A percentile compares a stretch with the other conserved stretches of the same genome.
phyloP scores from a whole-genome alignment of 92 coral and sea anemone species.

The Zoanthus gigantus region DNA sequence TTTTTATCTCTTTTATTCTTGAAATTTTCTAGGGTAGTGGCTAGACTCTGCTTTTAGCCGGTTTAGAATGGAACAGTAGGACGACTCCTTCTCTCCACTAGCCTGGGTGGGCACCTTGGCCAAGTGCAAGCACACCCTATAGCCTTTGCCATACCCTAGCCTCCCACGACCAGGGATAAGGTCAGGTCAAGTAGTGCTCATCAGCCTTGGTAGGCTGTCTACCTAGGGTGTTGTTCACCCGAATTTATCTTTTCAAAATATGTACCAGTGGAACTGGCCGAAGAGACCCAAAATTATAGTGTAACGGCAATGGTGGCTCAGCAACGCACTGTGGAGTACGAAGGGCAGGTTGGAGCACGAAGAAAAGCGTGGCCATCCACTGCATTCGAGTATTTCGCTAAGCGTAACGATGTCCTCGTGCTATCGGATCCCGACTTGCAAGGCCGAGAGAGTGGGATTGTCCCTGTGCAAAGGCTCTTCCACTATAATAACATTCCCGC shows the following conservation, averaged over 20 bases:
- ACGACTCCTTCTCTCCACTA: too few species aligned
- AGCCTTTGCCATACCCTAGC: not conserved
- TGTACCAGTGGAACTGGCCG: conserved; percentile 5
- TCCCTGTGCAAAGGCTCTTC: not conserved
- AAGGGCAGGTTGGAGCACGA: not conserved
- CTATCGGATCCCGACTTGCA: not conserved
- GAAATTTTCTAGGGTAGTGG: too few species aligned
- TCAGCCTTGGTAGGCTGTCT: conserved; percentile 4
- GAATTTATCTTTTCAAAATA: not conserved
- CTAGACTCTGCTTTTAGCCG: too few species aligned
- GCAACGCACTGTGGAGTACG: not conserved
- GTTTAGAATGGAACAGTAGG: too few species aligned
- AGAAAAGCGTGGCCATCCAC: not conserved
- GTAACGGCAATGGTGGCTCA: conserved; percentile 18
- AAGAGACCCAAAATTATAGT: conserved; percentile 11
- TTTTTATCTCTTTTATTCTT: too few species aligned
- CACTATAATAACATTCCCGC: not conserved
- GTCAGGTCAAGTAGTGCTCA: not conserved
- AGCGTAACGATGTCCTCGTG: not conserved
- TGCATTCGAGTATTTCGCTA: not conserved
- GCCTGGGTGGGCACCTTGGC: too few species aligned
- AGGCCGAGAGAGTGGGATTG: conserved; percentile 2
- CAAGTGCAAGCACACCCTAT: too few species aligned
- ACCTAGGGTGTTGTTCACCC: conserved; percentile 2
- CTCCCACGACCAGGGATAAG: not conserved